These are phyloP conservation scores for Chymomyza fuscimana DNA, from an alignment of 2,888 invertebrate species.

Conservation along the genomic window DNA sequence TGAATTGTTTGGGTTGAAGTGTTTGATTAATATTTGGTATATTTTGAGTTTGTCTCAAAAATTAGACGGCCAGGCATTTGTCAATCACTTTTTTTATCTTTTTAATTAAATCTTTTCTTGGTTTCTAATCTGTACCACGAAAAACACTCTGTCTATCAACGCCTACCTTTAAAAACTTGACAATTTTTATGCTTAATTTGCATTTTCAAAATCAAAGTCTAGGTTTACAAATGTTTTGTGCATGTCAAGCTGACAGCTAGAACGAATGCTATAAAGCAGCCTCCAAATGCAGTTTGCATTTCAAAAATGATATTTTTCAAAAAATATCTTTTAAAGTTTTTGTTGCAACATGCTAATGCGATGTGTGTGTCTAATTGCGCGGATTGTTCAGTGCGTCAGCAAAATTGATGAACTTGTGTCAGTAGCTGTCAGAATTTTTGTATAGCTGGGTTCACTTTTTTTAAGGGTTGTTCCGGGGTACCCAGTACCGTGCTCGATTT, in stretches of 20 bases:
- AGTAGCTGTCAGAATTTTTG: slow-evolving; percentile 40
- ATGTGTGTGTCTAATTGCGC: slow-evolving; percentile 65
- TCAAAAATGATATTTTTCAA: slow-evolving; percentile 28
- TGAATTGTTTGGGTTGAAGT: slow-evolving; percentile 31
- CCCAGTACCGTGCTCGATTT: slow-evolving; percentile 45
- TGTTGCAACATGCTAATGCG: slow-evolving; percentile 56
- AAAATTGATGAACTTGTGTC: slow-evolving; percentile 73
- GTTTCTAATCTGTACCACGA: neutral
- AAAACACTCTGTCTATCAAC: neutral
- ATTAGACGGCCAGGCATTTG: slow-evolving; percentile 1
- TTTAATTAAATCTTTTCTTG: slow-evolving; percentile 31
- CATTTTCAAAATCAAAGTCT: neutral
- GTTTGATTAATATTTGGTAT: slow-evolving; percentile 42
- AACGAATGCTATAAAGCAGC: slow-evolving; percentile 29
- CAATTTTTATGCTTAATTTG: neutral
- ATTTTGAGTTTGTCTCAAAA: slow-evolving; percentile 15
- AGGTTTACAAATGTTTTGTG: slow-evolving; percentile 10
- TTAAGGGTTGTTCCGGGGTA: slow-evolving; percentile 37
- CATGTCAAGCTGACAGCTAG: slow-evolving; percentile 38
- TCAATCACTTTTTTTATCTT: slow-evolving; percentile 21
- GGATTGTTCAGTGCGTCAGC: slow-evolving; percentile 47
- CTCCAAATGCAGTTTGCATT: slow-evolving; percentile 9
- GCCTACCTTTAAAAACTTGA: neutral
- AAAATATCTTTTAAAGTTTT: slow-evolving; percentile 24
- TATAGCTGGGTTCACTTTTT: slow-evolving; percentile 10